Evolutionary conservation across 2,888 invertebrate genomes (phyloP), one percentile per base, ranked within the genome.

Genomic region (Pollenia angustigena): DNA sequence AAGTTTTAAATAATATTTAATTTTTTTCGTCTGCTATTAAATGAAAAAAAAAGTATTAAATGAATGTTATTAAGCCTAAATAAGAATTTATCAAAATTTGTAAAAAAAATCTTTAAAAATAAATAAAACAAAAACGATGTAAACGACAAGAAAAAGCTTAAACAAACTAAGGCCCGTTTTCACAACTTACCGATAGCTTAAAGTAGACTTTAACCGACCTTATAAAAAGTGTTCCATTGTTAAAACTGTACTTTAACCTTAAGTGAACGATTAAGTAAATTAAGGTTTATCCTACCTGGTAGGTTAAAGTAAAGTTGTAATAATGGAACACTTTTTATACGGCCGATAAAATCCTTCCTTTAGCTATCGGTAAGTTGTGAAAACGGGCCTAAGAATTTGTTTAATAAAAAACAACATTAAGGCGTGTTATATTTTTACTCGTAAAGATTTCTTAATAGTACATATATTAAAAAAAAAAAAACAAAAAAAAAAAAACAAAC

Each of bases 1-100:
- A 82, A 62, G 8, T 69, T 44, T 18, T 54, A 76, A 81, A 52
- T 50, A 60, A 23, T 23, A 54, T 48, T 54, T 68, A 58, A 69
- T 69, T 82, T 82, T 66, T 82, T 42, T 54, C 32, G 76, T 82
- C 82, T 62, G 82, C 82, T 82, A 60, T 75, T 69, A 32, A 64
- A 64, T 16, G 23, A 46, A 62, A 46, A 48, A 32, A 62, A 74
- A 66, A 52, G 60, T 82, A 76, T 76, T 82, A 71, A 82, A 76
- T 76, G 46, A 82, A 82, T 76, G 76, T 82, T 76, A 75, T 82
- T 76, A 69, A 69, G 44, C 50, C 52, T 46, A 76, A 76, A 52
- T 32, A 82, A 76, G 18, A 82, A 54, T 54, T 81, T 72, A 60
- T 60, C 42, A n/a, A 82, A 82, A 75, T 75, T 68, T 52, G 52